Percentiles rank a stretch among this genome's conserved stretches.
phyloP scores from a whole-genome alignment of 2,888 invertebrate species.

The Cosmorhoe ocellata region DNA sequence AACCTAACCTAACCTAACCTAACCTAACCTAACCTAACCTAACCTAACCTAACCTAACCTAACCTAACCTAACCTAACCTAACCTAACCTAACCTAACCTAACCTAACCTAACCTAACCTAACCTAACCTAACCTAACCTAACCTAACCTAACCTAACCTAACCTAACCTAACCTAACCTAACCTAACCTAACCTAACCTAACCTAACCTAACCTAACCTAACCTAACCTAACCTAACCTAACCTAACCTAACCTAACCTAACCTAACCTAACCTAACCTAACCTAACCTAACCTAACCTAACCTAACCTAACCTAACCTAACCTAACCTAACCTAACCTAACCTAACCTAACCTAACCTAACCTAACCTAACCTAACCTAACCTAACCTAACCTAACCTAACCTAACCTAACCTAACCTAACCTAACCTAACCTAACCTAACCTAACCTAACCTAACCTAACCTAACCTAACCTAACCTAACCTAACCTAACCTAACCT shows the following conservation, averaged over 20 bases:
- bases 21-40: constrained; percentile 33
- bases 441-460: constrained; percentile 12
- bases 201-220: constrained; percentile 25
- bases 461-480: constrained; percentile 10
- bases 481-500: constrained; percentile 12
- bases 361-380: constrained; percentile 24
- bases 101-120: constrained; percentile 26
- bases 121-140: constrained; percentile 26
- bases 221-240: constrained; percentile 25
- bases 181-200: constrained; percentile 24
- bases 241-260: constrained; percentile 22
- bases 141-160: constrained; percentile 25
- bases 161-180: constrained; percentile 25
- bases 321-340: constrained; percentile 27
- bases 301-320: constrained; percentile 31
- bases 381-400: constrained; percentile 31
- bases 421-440: constrained; percentile 21
- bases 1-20: constrained; percentile 26
- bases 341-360: constrained; percentile 30
- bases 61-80: constrained; percentile 22
- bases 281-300: constrained; percentile 19
- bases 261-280: constrained; percentile 21
- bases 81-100: constrained; percentile 27
- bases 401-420: constrained; percentile 26
- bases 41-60: constrained; percentile 24